These are phyloP conservation scores for Genyomyrus donnyi DNA, from an alignment of 2,113 vertebrate genomes.

Conservation along the genomic window DNA sequence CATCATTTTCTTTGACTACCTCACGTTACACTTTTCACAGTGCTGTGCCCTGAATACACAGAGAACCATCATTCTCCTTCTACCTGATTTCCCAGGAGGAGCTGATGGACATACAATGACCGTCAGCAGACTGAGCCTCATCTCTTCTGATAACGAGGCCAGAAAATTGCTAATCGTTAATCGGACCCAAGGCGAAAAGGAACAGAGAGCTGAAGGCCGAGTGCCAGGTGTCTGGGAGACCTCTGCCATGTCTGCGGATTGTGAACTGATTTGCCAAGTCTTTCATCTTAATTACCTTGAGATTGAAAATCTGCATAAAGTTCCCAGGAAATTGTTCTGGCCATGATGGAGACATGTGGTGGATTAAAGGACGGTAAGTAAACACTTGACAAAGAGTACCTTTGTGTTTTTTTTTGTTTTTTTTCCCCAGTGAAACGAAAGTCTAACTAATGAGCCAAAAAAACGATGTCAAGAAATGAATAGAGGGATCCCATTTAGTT, in stretches of 20 bases:
- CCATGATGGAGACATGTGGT: neutral
- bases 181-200: neutral
- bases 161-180: neutral
- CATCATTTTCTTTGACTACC: neutral
- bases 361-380: neutral
- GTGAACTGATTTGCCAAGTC: neutral
- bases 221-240: neutral
- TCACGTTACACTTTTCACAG: neutral
- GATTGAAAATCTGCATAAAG: neutral
- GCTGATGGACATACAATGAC: neutral
- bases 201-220: neutral
- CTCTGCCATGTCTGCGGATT: neutral
- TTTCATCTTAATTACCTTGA: neutral
- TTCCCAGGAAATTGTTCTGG: constrained; percentile 3
- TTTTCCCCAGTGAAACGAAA: neutral
- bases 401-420: neutral
- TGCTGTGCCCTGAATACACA: neutral
- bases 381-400: neutral
- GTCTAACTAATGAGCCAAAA: constrained; percentile 22
- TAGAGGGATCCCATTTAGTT: neutral
- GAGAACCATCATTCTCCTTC: neutral
- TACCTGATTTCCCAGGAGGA: neutral
- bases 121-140: neutral
- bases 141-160: neutral
- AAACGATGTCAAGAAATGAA: constrained; percentile 4